Percentiles rank a stretch among this genome's conserved stretches.
These are phyloP conservation scores for Acrossocheilus fasciatus DNA, from an alignment of 2,797 vertebrate species.

Conservation along the genomic window DNA sequence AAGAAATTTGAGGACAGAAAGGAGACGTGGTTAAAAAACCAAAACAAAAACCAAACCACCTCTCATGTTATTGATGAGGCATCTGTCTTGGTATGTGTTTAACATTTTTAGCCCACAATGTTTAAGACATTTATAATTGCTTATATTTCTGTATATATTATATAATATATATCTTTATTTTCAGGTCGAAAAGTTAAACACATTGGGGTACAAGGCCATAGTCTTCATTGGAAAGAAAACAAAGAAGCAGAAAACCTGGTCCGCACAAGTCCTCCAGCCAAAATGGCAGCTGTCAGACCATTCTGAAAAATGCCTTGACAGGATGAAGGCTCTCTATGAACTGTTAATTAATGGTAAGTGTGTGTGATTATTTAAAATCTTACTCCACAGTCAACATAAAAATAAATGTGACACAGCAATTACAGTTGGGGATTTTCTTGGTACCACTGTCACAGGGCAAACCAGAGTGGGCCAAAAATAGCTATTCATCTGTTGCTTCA, in stretches of 20 bases:
- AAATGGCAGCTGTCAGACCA: background rate
- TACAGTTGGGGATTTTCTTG: no score
- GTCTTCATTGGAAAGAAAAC: background rate
- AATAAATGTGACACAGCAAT: no score
- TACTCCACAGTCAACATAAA: no score
- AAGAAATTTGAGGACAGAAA: background rate
- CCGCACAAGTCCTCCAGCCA: background rate
- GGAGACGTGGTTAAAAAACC: background rate
- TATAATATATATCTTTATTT: background rate
- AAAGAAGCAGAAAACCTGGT: background rate
- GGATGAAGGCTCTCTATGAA: background rate
- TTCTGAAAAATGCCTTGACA: background rate
- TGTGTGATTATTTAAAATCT: no score
- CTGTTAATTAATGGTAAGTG: no score
- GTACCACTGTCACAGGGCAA: no score
- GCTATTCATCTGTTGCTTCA: no score
- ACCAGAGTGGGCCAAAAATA: no score
- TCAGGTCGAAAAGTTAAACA: background rate
- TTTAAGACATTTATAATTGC: constrained; percentile 14
- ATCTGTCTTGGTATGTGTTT: constrained; percentile 21
- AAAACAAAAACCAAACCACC: background rate
- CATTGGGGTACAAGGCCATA: no score
- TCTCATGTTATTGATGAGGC: constrained; percentile 1
- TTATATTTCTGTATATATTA: no score
- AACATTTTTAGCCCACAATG: background rate